Evolutionary conservation across 92 coral and sea anemone genomes (phyloP), one percentile per base, ranked within the genome.

Genomic region (Epizoanthus ramosus): DNA sequence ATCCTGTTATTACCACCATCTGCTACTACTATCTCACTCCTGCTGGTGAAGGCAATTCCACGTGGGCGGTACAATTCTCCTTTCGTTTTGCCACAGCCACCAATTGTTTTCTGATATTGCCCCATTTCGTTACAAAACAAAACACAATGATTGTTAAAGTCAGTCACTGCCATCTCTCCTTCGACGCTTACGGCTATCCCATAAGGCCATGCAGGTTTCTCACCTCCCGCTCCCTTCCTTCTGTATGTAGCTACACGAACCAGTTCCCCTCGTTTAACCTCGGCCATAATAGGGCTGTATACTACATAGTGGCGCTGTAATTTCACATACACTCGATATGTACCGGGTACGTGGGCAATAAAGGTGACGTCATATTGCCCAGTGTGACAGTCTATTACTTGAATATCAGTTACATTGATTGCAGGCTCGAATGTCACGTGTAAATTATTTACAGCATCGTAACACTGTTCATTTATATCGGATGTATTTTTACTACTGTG

Each of bases 11-110:
- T 63, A 4, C 2, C 4, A 22, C 39, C 1, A 15, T 63, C 69
- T 19, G 69, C 69, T 35, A 63, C 69, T 25, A 63, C 69, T 25
- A 63, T 23, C 19, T 63, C 69, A 10, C 69, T 35, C 69, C 28
- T 35, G 24, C 69, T 63, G 69, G 69, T 63, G 69, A 63, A 63
- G 0, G 35, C 37, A 63, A 22, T 35, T 5, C 69, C 69, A 63
- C 2, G 37, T 63, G 69, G 69, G 19, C 15, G n/a, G 24, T 0
- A 0, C 19, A 63, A 63, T 16, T 5, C 69, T 63, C 69, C 37
- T 63, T 25, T 25, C 4, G 9, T 22, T 12, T 63, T 1, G 10
- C 37, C 37, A 19, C 19, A 0, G 69, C 24, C 28, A 63, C 69
- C 69, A 63, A 63, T 25, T 63, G 37, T 63, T 63, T 19, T 63